Conservation (phyloP, 2,888 invertebrate genomes). For the Caenorhabditis plicata region DNA sequence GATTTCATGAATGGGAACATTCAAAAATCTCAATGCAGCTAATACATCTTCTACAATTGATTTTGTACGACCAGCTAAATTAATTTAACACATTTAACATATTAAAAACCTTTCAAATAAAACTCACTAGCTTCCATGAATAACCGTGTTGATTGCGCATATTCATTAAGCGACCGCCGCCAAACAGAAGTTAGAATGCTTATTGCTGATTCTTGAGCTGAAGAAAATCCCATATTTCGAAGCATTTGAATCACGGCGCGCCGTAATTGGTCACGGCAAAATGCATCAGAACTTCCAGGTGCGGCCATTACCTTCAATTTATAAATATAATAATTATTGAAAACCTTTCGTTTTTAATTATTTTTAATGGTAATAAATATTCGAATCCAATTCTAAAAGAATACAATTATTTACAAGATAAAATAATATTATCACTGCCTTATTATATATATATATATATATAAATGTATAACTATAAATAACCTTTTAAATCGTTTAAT, state of each 20-base stretch:
- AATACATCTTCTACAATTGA: conserved; percentile 13
- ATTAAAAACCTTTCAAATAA: too few species aligned
- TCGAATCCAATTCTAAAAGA: background rate
- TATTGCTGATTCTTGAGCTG: conserved; percentile 1
- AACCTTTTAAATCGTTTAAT: background rate
- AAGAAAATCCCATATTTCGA: conserved; percentile 3
- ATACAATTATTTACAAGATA: background rate
- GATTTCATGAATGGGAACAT: conserved; percentile 7
- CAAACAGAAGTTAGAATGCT: conserved; percentile 7
- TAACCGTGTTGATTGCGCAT: conserved; percentile 6
- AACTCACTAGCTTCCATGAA: conserved; percentile 18
- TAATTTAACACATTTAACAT: background rate
- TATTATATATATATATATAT: background rate
- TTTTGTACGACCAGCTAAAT: conserved; percentile 27
- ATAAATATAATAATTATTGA: background rate
- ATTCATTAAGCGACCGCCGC: conserved; percentile 5
- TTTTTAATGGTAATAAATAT: background rate
- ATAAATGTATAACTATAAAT: too few species aligned
- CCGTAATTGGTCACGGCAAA: background rate
- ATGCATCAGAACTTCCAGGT: background rate
- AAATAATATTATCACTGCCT: background rate
- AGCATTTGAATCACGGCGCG: conserved; percentile 4
- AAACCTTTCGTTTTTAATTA: conserved; percentile 5
- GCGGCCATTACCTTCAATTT: conserved; percentile 8
- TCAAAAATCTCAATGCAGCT: conserved; percentile 8